Evolutionary conservation across 2,888 invertebrate genomes (phyloP).

Genomic region (Cybosia mesomella): DNA sequence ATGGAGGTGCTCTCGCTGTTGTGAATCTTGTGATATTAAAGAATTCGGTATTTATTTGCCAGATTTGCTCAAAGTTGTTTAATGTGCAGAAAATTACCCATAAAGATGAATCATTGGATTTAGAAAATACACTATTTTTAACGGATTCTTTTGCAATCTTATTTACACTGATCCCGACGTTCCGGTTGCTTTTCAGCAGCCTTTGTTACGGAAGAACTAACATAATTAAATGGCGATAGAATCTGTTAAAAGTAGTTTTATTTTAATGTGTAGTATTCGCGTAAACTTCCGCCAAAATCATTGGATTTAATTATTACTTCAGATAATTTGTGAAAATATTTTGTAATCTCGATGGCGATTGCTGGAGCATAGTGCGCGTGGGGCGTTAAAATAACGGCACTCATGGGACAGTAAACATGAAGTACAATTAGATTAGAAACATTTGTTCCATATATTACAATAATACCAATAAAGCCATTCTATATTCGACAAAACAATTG

Average conservation of each 20-base stretch:
- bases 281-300: neutral
- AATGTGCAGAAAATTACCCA: neutral
- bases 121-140: neutral
- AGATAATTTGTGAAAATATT: neutral
- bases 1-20: constrained; percentile 16
- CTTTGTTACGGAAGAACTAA: neutral
- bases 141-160: neutral
- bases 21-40: constrained; percentile 10
- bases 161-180: neutral
- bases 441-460: constrained; percentile 7
- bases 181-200: neutral
- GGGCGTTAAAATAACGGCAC: constrained; percentile 75
- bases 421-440: constrained; percentile 5
- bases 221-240: neutral
- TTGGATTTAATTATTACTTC: neutral
- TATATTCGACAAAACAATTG: neutral
- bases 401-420: constrained; percentile 73
- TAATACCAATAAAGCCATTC: constrained; percentile 6
- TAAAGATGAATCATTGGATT: constrained; percentile 13
- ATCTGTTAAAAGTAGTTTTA: too few species aligned
- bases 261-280: too few species aligned
- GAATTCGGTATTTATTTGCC: neutral
- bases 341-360: constrained; percentile 17
- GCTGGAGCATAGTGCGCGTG: constrained; percentile 62
- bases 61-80: neutral